These are phyloP conservation scores for Heliconius aoede DNA, from an alignment of 2,888 invertebrate genomes.

Conservation along the genomic window DNA sequence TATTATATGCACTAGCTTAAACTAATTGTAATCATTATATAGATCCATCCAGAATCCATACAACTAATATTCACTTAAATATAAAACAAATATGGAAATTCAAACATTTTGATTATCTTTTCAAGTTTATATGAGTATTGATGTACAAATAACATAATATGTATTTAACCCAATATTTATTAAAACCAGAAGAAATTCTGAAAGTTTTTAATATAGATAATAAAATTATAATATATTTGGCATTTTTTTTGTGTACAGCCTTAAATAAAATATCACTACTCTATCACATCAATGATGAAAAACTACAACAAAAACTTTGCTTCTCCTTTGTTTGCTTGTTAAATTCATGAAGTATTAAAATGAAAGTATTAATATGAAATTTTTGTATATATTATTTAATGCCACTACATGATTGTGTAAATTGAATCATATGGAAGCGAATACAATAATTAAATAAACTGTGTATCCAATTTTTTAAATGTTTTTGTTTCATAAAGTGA, in stretches of 20 bases:
- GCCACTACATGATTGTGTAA: background rate
- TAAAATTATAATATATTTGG: conserved; percentile 31
- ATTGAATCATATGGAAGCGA: too few species aligned
- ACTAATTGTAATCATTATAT: conserved; percentile 7
- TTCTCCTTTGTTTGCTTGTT: conserved; percentile 34
- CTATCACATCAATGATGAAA: conserved; percentile 60
- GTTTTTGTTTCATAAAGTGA: too few species aligned
- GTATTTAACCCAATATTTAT: conserved; percentile 4
- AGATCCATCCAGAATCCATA: too few species aligned
- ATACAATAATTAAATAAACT: too few species aligned
- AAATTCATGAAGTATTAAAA: conserved; percentile 39
- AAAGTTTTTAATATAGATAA: conserved; percentile 18
- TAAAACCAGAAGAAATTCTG: background rate
- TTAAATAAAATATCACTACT: conserved; percentile 55
- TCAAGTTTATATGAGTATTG: background rate
- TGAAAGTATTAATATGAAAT: conserved; percentile 21
- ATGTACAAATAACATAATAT: background rate
- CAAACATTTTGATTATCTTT: conserved; percentile 5
- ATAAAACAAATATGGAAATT: background rate
- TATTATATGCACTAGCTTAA: conserved; percentile 13
- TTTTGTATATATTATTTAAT: background rate
- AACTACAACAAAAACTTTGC: conserved; percentile 10
- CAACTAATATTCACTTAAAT: background rate
- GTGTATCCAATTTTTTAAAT: too few species aligned
- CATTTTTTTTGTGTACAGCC: conserved; percentile 34